Conservation (phyloP, 2,113 vertebrate species). For the Cygnus buccinator region DNA sequence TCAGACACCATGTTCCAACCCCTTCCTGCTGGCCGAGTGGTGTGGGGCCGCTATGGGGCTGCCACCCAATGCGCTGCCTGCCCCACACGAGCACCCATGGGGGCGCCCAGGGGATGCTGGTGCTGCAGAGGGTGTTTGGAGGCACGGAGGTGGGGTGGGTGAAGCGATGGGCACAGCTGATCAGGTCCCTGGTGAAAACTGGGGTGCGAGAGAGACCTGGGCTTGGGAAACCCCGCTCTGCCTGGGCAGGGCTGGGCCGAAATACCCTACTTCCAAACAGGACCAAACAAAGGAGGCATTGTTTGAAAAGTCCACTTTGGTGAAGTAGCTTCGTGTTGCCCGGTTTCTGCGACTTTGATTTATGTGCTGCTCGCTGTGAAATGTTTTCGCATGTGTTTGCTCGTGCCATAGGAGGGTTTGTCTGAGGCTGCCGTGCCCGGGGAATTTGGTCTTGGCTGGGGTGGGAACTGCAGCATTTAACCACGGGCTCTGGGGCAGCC, state of each 20-base stretch:
- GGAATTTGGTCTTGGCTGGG: not conserved
- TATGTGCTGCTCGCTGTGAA: not conserved
- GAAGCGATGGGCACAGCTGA: not conserved
- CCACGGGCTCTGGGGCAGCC: not conserved
- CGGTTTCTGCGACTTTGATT: not conserved
- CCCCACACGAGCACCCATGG: rapidly evolving
- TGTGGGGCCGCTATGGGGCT: not conserved
- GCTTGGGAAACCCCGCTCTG: not conserved
- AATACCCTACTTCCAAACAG: not conserved
- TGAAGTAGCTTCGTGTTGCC: not conserved
- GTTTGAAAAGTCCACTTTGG: not conserved
- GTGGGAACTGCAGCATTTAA: not conserved
- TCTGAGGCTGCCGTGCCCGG: not conserved
- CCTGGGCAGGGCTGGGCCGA: not conserved
- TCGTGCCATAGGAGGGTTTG: rapidly evolving
- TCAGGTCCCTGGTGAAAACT: not conserved
- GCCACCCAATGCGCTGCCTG: not conserved
- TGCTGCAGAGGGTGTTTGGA: not conserved
- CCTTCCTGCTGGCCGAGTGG: not conserved
- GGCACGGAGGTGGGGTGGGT: not conserved
- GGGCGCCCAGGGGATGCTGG: not conserved
- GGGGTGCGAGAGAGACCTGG: not conserved
- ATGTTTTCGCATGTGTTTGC: rapidly evolving
- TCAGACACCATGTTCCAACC: not conserved
- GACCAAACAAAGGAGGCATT: not conserved